Base-by-base conservation (phyloP, 1,140 invertebrate species). In the Dendrolimus punctatus region DNA sequence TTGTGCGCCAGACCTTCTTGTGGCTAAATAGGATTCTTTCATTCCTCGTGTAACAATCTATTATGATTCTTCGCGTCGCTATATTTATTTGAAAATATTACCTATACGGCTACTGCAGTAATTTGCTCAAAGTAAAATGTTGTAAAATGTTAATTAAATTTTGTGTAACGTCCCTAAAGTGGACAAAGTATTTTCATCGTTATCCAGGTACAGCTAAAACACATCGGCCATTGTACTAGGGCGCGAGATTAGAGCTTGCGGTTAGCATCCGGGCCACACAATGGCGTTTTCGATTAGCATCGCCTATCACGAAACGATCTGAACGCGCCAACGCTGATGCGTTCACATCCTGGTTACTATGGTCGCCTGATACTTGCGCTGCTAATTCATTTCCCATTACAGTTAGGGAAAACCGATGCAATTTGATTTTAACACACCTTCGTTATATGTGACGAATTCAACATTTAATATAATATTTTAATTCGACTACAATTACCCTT, bases 231-330 rank as follows among this genome's bases (percentile, higher is more conserved):
- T 71, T 76, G 64, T 72, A 47, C 53, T 43, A 40, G 51, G 51
- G 68, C 62, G 73, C 58, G 69, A 70, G 72, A 73, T 74, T 66
- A 69, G 57, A 72, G 62, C 73, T 70, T 73, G 74, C 64, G 67
- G 71, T 72, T 67, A 56, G 61, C 70, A 67, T 80, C 73, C 73
- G 67, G 49, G 23, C 49, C 6, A 51, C 23, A 51, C 49, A 51
- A 51, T 51, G 40, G 50, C 41, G 36, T 51, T 45, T 51, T 51
- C 50, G 42, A 51, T 51, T 51, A 63, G 53, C 23, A 23, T 23
- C 23, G 23, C 23, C 23, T 49, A 67, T 67, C 64, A 36, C 51
- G 64, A 64, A 59, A 53, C 57, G 49, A 67, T 67, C 61, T 54
- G 42, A 40, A 46, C 41, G 41, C 48, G 51, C 49, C 42, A 53